Conservation (phyloP, 2,113 vertebrate species). For the Gambusia holbrooki region DNA sequence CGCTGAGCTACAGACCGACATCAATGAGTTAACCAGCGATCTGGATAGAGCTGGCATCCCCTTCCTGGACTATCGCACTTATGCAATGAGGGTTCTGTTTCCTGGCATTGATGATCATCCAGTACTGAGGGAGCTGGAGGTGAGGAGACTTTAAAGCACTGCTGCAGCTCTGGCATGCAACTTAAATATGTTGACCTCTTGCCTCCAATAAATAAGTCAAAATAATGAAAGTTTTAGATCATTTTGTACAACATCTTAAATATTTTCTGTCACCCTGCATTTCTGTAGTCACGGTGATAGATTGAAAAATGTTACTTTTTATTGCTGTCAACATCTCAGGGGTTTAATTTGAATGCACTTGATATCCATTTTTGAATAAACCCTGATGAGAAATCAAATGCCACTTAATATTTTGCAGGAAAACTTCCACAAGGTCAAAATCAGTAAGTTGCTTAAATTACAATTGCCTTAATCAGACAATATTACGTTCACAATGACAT, state of each 20-base stretch:
- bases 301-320: not conserved
- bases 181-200: slow-evolving; percentile 41
- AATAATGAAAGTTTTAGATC: slow-evolving; percentile 15
- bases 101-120: slow-evolving; percentile 98
- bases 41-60: slow-evolving; percentile 95
- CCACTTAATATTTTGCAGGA: slow-evolving; percentile 5
- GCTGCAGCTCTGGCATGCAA: slow-evolving; percentile 18
- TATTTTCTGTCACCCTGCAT: slow-evolving; percentile 1
- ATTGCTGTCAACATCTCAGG: not conserved
- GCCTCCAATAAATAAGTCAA: slow-evolving; percentile 26
- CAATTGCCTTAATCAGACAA: slow-evolving; percentile 22
- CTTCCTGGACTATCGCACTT: slow-evolving; percentile 96
- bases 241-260: slow-evolving; percentile 13
- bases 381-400: slow-evolving; percentile 1
- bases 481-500: slow-evolving; percentile 23
- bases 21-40: slow-evolving; percentile 97
- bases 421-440: slow-evolving; percentile 12
- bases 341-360: slow-evolving; percentile 3
- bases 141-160: slow-evolving; percentile 57
- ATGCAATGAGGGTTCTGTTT: slow-evolving; percentile 97
- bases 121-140: slow-evolving; percentile 95
- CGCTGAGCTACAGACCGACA: slow-evolving; percentile 97
- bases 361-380: not conserved
- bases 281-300: not conserved
- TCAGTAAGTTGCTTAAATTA: not conserved